Evolutionary conservation across 1,140 invertebrate genomes (phyloP), one percentile per base, ranked within the genome.

Genomic region (Anastrepha obliqua): DNA sequence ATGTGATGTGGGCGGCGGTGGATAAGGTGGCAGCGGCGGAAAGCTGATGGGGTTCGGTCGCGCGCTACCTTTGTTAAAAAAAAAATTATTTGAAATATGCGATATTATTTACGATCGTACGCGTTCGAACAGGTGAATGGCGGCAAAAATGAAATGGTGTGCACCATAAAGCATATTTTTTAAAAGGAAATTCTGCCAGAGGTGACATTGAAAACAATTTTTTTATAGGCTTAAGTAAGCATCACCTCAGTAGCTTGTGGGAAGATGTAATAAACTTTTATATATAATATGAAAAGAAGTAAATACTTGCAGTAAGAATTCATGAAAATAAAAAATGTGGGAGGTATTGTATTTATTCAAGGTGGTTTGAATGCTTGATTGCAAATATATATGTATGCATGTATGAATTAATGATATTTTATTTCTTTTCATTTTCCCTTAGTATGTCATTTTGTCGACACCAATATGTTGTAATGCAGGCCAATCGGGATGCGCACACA

Each of bases 21-120:
- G 44, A 20, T 29, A 29, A 29, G 44, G n/a, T 15, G 47, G 2
- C 8, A 29, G 1, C 20, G 74, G n/a, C 44, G 47, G 6, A 2
- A 9, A 13, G 47, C 74, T n/a, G n/a, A 62, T 9, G 15, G 47
- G 3, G n/a, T 17, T n/a, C 44, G 4, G n/a, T 15, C 60, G 60
- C n/a, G 9, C 13, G 60, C 15, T 62, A 13, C 9, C n/a, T 62
- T 55, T 55, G 11, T 55, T 55, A 47, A 17, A 74, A 74, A 74
- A 17, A 58, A 81, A 55, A 29, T 29, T 29, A 29, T 29, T 29
- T 29, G 29, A 29, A 51, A 17, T 55, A 51, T 6, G n/a, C 44
- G 47, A 11, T 81, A 55, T 81, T 81, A 81, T 81, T 81, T 81
- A 55, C 47, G 74, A 81, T 55, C 20, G 29, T 55, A n/a, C 47